Percentiles rank a stretch among this genome's conserved stretches.
These are phyloP conservation scores for Pelosia muscerda DNA, from an alignment of 2,888 invertebrate species.

Conservation along the genomic window DNA sequence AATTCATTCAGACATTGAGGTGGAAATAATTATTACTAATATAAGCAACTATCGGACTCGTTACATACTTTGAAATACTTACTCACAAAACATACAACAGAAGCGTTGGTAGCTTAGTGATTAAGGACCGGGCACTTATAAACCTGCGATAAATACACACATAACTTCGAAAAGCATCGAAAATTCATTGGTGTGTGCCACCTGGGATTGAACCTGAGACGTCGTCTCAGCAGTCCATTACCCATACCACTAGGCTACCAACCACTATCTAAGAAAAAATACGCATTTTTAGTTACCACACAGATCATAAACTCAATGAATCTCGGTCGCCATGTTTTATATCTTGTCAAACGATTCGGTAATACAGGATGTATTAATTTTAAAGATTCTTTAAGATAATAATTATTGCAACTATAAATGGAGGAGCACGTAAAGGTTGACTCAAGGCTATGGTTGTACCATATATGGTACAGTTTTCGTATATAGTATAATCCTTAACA, in stretches of 20 bases:
- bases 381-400: conserved; percentile 1
- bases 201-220: no score
- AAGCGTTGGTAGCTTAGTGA: no score
- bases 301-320: background rate
- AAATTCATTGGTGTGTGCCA: no score
- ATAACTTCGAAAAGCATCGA: no score
- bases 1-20: conserved; percentile 45
- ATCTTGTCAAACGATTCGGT: background rate
- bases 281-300: background rate
- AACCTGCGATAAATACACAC: no score
- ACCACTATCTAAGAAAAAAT: background rate
- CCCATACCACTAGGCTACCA: no score
- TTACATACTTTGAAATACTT: background rate
- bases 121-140: no score
- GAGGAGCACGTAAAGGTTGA: background rate
- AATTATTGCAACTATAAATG: background rate
- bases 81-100: background rate
- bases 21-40: conserved; percentile 45
- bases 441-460: background rate
- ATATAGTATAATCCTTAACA: background rate
- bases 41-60: conserved; percentile 10
- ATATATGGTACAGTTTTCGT: background rate
- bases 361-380: conserved; percentile 4
- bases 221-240: no score
- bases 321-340: background rate